A percentile compares a stretch with the other conserved stretches of the same genome.
phyloP scores from a whole-genome alignment of 2,888 invertebrate species.

The Macaria notata region DNA sequence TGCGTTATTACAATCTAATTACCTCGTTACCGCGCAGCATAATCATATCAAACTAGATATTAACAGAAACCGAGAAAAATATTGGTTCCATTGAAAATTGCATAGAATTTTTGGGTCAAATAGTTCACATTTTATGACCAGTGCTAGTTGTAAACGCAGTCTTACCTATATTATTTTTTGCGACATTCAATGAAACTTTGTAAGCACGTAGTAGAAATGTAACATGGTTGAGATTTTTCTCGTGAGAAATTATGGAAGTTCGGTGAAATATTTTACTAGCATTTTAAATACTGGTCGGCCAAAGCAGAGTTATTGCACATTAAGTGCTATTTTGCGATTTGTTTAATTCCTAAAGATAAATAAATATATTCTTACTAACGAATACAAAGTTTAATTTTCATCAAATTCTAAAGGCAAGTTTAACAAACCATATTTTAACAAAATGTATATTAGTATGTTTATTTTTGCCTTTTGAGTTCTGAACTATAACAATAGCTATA shows the following conservation, averaged over 20 bases:
- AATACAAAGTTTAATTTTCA: too few relatives aligned
- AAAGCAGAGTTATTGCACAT: too few relatives aligned
- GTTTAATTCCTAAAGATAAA: too few relatives aligned
- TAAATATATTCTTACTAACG: too few relatives aligned
- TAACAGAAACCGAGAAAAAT: slow-evolving; percentile 5
- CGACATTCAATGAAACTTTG: slow-evolving; percentile 20
- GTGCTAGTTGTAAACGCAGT: slow-evolving; percentile 12
- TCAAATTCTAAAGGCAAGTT: too few relatives aligned
- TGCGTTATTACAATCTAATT: slow-evolving; percentile 4
- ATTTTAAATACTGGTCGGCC: too few relatives aligned
- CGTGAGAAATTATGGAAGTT: slow-evolving; percentile 13
- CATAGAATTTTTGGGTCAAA: slow-evolving; percentile 23
- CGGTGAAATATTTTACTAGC: neutral
- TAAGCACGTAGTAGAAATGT: slow-evolving; percentile 8
- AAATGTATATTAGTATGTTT: too few relatives aligned
- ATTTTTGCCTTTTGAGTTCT: too few relatives aligned
- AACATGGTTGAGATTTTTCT: slow-evolving; percentile 13
- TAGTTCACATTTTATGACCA: slow-evolving; percentile 26
- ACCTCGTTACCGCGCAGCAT: slow-evolving; percentile 1
- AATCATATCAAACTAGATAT: slow-evolving; percentile 2
- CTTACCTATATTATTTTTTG: slow-evolving; percentile 18
- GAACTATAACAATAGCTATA: too few relatives aligned
- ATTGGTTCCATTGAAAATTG: slow-evolving; percentile 19
- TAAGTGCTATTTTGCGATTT: too few relatives aligned
- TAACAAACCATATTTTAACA: too few relatives aligned